These are phyloP conservation scores for Neoarius graeffei DNA, from an alignment of 2,113 vertebrate species.

Conservation along the genomic window DNA sequence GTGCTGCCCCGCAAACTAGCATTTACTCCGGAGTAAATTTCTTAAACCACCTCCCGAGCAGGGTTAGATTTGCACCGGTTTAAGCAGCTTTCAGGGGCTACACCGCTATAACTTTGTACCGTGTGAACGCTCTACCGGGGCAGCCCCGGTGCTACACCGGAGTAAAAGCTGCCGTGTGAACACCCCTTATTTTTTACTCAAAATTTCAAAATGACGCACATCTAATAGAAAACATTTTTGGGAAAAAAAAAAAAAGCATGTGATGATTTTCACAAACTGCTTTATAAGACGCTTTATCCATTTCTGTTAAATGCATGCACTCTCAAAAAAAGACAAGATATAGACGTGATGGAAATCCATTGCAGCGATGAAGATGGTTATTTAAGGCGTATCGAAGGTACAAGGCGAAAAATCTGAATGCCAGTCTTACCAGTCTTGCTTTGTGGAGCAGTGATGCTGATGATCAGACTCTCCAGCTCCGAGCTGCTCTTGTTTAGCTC, in stretches of 20 bases:
- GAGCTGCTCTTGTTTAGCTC: conserved; percentile 84
- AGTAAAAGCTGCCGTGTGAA: no score
- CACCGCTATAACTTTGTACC: no score
- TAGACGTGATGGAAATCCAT: no score
- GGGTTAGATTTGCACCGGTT: no score
- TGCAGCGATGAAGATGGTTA: background rate
- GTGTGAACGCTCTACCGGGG: no score
- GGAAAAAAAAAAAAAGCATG: background rate
- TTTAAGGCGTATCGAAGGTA: background rate
- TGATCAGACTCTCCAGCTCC: conserved; percentile 88
- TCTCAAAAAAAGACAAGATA: background rate
- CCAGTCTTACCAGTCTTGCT: conserved; percentile 76
- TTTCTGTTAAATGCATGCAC: background rate
- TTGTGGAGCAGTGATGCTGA: conserved; percentile 86
- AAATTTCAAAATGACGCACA: background rate
- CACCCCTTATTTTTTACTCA: background rate
- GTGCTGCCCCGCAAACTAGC: no score
- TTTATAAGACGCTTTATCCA: background rate
- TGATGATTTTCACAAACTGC: background rate
- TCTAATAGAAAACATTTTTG: background rate
- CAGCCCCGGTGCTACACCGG: no score
- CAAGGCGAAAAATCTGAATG: background rate
- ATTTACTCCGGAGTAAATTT: no score
- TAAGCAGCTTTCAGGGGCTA: no score
- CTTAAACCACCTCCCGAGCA: no score